Base-by-base conservation (phyloP, 2,113 vertebrate genomes). In the Nesogale talazaci region DNA sequence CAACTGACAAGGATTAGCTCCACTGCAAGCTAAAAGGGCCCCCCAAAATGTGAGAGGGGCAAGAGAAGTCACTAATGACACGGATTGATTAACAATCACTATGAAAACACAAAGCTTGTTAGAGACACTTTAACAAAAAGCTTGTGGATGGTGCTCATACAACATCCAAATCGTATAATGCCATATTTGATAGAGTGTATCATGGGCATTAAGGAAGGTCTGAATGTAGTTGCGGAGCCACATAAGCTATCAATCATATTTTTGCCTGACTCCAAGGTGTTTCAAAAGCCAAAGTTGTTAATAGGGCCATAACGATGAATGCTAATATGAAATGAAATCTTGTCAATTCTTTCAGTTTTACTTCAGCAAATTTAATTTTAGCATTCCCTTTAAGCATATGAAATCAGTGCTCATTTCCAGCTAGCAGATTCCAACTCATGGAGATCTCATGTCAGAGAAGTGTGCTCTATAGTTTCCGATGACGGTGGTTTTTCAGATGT, bases 181-280 rank as follows among this genome's bases (percentile, higher is more conserved):
- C 46, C 46, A 8, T 52, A 52, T 52, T 52, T 52, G 9, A 52
- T 52, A 52, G 46, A 52, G 46, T 10, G 5, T 20, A 65, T 65
- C 63, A 5, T 65, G 63, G 63, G 25, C 25, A 65, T 65, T 65
- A 65, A 25, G 63, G 4, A 65, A 65, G 5, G 63, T 25, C 8
- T 65, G 25, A 27, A 10, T 23, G 63, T 95, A 95, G 87, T 75
- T 84, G 91, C 93, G 88, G 88, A 97, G 94, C 93, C 63, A 94
- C 46, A 94, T 96, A 97, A 95, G 85, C 74, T 90, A 93, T 96
- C 96, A 10, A 52, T 94, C 75, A 88, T 94, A 9, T 52, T 96
- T 94, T 90, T 94, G 42, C 52, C 59, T 8, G 76, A 76, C 94
- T 97, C 90, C 86, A 52, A 90, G 34, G n/a, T 92, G 74, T 85